Evolutionary conservation across 2,888 invertebrate genomes (phyloP).

Genomic region (Melinopterus prodromus): DNA sequence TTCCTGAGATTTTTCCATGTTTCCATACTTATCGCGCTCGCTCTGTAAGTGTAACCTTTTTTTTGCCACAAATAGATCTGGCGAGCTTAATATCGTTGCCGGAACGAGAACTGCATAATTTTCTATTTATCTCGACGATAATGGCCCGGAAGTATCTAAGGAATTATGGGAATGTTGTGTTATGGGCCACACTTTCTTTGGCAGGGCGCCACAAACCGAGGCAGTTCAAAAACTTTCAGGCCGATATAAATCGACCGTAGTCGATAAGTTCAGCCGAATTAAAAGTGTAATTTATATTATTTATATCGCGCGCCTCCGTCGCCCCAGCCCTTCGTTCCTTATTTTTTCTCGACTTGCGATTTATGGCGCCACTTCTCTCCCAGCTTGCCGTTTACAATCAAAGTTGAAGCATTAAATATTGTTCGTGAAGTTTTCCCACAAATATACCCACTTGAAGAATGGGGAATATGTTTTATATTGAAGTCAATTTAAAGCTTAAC

Average conservation of each 20-base stretch:
- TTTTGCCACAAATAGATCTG: no score
- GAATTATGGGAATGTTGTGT: slow-evolving; percentile 30
- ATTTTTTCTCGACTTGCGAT: neutral
- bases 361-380: neutral
- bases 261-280: neutral
- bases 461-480: neutral
- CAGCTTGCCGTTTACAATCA: neutral
- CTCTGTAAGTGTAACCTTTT: no score
- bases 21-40: no score
- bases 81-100: no score
- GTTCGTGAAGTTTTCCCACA: neutral
- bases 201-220: slow-evolving; percentile 11
- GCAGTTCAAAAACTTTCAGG: neutral
- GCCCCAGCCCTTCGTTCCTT: neutral
- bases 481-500: neutral
- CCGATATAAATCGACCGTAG: no score
- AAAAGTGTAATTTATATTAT: neutral
- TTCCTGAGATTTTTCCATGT: no score
- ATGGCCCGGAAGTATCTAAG: slow-evolving; percentile 25
- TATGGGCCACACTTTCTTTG: slow-evolving; percentile 26
- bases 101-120: slow-evolving; percentile 13
- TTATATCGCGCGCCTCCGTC: neutral
- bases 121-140: slow-evolving; percentile 28
- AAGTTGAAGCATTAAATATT: neutral
- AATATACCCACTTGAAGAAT: neutral